These are phyloP conservation scores for Corythornis vintsioides DNA, from an alignment of 2,113 vertebrate species.

Conservation along the genomic window DNA sequence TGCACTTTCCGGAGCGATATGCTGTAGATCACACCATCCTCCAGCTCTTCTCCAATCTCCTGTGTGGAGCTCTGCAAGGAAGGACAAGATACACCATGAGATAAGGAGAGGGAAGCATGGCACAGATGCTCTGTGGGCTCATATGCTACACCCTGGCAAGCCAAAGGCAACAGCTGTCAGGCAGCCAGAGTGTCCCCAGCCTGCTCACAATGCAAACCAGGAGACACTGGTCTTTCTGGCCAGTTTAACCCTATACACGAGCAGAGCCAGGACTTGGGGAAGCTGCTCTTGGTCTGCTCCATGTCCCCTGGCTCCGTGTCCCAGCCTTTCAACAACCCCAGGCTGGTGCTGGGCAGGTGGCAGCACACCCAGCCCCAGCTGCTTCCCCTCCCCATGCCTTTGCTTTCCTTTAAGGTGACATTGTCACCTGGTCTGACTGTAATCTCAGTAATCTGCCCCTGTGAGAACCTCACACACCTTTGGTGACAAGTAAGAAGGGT, in stretches of 20 bases:
- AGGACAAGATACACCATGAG: not conserved
- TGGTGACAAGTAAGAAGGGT: not conserved
- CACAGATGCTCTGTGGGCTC: not conserved
- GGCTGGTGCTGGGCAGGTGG: not conserved
- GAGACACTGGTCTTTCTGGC: not conserved
- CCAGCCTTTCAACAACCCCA: not conserved
- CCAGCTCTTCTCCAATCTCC: slow-evolving; percentile 97
- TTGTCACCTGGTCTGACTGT: accelerated
- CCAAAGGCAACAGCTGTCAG: not conserved
- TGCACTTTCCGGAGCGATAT: slow-evolving; percentile 95
- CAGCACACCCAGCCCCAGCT: not conserved
- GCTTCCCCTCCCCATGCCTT: not conserved
- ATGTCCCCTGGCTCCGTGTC: accelerated
- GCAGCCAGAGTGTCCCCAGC: not conserved
- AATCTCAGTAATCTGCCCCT: not conserved
- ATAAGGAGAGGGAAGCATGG: not conserved
- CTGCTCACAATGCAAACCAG: not conserved
- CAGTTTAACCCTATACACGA: not conserved
- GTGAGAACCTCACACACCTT: not conserved
- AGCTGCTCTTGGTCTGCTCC: not conserved
- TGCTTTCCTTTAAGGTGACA: not conserved
- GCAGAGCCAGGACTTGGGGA: not conserved
- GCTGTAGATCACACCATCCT: slow-evolving; percentile 94
- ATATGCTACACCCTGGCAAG: accelerated
- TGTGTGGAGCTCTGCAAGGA: slow-evolving; percentile 90